A percentile compares a stretch with the other conserved stretches of the same genome.
Conservation (phyloP, 2,888 invertebrate genomes). For the Chaetoderma sp. region DNA sequence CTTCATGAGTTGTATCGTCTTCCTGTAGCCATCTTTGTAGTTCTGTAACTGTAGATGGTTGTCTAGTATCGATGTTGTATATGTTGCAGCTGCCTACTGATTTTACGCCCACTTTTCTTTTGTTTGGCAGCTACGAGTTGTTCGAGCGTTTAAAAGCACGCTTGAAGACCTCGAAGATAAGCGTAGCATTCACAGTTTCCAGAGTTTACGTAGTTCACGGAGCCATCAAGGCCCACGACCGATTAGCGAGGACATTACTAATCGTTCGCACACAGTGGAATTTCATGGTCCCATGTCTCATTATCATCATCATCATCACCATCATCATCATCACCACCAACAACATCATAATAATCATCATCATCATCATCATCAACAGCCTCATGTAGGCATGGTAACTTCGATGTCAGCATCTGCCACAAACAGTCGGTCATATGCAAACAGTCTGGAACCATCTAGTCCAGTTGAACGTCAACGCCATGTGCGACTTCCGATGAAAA, state of each 20-base stretch:
- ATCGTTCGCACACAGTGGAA: no score
- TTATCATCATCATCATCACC: no score
- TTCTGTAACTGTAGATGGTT: no score
- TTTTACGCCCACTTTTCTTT: slow-evolving; percentile 41
- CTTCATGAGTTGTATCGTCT: no score
- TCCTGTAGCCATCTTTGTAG: no score
- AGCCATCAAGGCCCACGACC: slow-evolving; percentile 77
- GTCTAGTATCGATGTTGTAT: no score
- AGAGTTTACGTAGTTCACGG: slow-evolving; percentile 65
- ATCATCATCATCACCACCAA: no score
- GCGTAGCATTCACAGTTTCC: slow-evolving; percentile 92
- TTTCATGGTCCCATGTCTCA: no score
- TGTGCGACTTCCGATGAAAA: slow-evolving; percentile 55
- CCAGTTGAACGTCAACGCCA: no score
- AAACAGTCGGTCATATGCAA: not conserved
- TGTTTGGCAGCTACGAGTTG: slow-evolving; percentile 97
- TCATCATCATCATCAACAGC: no score
- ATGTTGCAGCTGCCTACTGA: no score
- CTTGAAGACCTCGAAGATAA: slow-evolving; percentile 99
- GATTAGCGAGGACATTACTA: slow-evolving; percentile 52
- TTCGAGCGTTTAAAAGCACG: slow-evolving; percentile 99
- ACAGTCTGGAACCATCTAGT: slow-evolving; percentile 12
- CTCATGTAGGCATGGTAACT: not conserved
- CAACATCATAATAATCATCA: no score
- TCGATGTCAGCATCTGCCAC: slow-evolving; percentile 3